phyloP scores from a whole-genome alignment of 1,140 invertebrate species.

The Apis dorsata region DNA sequence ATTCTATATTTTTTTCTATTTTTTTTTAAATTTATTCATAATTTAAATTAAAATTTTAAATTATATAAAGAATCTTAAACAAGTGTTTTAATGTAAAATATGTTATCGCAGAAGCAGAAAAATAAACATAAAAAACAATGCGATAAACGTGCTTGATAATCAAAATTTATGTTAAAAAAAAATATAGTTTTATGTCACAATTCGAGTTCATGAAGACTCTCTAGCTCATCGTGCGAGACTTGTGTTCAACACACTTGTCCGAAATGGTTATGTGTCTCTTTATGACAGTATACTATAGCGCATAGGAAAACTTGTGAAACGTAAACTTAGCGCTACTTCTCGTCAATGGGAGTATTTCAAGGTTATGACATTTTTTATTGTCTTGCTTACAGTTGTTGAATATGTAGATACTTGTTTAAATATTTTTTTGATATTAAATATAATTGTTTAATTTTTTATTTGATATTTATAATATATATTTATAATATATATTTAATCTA shows the following conservation, averaged over 20 bases:
- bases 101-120: neutral
- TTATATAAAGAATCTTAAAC: neutral
- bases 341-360: neutral
- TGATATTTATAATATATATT: no score
- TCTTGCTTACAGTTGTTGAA: neutral
- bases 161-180: neutral
- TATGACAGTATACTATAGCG: constrained; percentile 30
- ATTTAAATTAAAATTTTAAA: neutral
- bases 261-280: constrained; percentile 46
- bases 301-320: constrained; percentile 52
- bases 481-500: no score
- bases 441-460: no score
- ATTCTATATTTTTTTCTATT: neutral
- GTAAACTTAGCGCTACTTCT: constrained; percentile 36
- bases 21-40: neutral
- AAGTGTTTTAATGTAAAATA: neutral
- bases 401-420: neutral
- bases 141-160: constrained; percentile 17
- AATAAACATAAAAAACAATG: neutral
- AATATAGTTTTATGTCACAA: neutral
- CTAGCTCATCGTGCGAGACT: constrained; percentile 39
- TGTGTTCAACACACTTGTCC: constrained; percentile 37
- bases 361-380: constrained; percentile 11
- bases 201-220: constrained; percentile 3
- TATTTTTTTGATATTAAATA: neutral